Percentiles rank a stretch among this genome's conserved stretches.
phyloP scores from a whole-genome alignment of 2,113 vertebrate species.

The Dendropsophus ebraccatus region DNA sequence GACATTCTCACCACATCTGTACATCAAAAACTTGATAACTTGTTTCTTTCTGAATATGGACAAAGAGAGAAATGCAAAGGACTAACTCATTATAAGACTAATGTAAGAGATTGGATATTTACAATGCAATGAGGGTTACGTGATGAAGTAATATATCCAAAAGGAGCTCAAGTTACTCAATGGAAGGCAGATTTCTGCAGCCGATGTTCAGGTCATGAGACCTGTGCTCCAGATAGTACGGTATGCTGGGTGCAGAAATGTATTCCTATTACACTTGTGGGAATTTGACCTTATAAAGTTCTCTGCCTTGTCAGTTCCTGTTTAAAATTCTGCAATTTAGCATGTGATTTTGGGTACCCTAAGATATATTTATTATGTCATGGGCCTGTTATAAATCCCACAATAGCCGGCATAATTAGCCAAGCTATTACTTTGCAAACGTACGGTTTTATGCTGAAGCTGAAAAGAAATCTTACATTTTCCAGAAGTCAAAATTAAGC shows the following conservation, averaged over 20 bases:
- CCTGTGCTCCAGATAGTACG: too few relatives aligned
- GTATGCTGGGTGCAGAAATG: too few relatives aligned
- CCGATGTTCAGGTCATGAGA: too few relatives aligned
- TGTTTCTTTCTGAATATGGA: background rate
- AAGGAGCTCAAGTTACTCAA: background rate
- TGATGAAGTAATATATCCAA: background rate
- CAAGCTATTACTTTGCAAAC: constrained; percentile 30
- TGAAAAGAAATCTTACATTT: constrained; percentile 64
- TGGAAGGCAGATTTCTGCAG: background rate
- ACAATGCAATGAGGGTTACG: background rate
- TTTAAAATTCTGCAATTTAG: background rate
- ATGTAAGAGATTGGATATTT: background rate
- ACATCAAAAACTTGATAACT: background rate
- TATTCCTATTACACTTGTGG: too few relatives aligned
- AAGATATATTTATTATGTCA: constrained; percentile 23
- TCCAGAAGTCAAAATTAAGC: constrained; percentile 55
- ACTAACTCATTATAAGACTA: background rate
- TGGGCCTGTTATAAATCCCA: background rate
- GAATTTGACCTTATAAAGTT: too few relatives aligned
- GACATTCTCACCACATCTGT: background rate
- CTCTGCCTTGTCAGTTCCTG: background rate
- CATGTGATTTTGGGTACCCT: background rate
- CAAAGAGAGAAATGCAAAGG: background rate
- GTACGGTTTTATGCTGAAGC: constrained; percentile 58
- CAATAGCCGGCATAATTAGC: constrained; percentile 40